Conservation (phyloP, 1,140 invertebrate species). For the Prorops nasuta region DNA sequence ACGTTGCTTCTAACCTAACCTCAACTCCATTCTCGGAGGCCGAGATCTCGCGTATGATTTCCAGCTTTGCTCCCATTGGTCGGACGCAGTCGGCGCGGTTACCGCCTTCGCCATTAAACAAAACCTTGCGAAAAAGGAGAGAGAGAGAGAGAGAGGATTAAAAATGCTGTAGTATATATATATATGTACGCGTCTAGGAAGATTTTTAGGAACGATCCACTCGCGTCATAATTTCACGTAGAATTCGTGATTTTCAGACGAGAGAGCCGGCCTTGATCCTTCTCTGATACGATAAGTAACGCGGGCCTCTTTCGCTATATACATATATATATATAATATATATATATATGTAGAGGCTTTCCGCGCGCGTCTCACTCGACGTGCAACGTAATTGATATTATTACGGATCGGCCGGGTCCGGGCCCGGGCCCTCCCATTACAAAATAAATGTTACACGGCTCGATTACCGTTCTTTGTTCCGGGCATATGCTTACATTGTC, state of each 20-base stretch:
- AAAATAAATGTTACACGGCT: slow-evolving; percentile 46
- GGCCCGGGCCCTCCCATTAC: slow-evolving; percentile 39
- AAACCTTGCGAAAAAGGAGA: slow-evolving; percentile 25
- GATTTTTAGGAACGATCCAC: no score
- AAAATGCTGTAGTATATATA: no score
- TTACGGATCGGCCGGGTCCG: no score
- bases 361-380: no score
- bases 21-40: slow-evolving; percentile 10
- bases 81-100: slow-evolving; percentile 33
- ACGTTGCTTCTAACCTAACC: background rate
- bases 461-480: slow-evolving; percentile 40
- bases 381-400: slow-evolving; percentile 48
- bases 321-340: no score
- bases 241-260: no score
- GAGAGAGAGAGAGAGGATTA: slow-evolving; percentile 23
- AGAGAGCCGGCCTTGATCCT: no score
- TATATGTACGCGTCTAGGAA: no score
- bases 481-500: background rate
- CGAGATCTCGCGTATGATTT: slow-evolving; percentile 48
- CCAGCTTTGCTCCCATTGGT: slow-evolving; percentile 42
- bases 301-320: no score
- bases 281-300: no score
- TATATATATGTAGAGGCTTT: no score
- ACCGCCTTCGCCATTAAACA: slow-evolving; percentile 46
- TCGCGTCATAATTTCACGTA: no score